Evolutionary conservation across 2,113 vertebrate genomes (phyloP).

Genomic region (Muscicapa adusta): DNA sequence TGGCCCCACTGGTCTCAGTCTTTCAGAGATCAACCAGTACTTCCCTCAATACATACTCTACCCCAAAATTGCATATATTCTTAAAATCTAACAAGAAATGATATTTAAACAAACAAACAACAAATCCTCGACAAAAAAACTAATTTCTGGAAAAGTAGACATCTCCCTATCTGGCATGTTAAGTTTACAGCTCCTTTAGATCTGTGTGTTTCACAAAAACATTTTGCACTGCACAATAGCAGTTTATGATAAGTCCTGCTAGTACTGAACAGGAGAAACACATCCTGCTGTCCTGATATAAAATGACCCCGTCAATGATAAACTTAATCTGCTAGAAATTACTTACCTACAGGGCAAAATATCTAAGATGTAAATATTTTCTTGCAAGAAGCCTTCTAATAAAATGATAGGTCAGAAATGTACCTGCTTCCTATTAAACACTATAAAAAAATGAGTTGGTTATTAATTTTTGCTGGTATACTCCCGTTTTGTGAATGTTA

Average conservation of each 20-base stretch:
- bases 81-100: constrained; percentile 2
- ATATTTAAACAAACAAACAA: constrained; percentile 19
- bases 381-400: background rate
- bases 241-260: constrained; percentile 33
- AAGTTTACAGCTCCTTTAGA: constrained; percentile 21
- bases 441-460: background rate
- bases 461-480: background rate
- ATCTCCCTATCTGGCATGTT: background rate
- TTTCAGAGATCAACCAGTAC: background rate
- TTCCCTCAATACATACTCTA: background rate
- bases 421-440: background rate
- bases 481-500: background rate
- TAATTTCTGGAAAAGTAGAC: background rate
- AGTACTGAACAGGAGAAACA: constrained; percentile 3
- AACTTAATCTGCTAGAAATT: constrained; percentile 18
- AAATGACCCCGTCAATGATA: constrained; percentile 13
- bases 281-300: background rate
- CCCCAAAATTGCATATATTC: background rate
- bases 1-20: background rate
- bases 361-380: background rate
- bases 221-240: constrained; percentile 2
- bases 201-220: constrained; percentile 33
- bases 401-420: background rate
- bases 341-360: constrained; percentile 13
- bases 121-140: background rate